Evolutionary conservation across 2,888 invertebrate genomes (phyloP).

Genomic region (Eupsilia transversa): DNA sequence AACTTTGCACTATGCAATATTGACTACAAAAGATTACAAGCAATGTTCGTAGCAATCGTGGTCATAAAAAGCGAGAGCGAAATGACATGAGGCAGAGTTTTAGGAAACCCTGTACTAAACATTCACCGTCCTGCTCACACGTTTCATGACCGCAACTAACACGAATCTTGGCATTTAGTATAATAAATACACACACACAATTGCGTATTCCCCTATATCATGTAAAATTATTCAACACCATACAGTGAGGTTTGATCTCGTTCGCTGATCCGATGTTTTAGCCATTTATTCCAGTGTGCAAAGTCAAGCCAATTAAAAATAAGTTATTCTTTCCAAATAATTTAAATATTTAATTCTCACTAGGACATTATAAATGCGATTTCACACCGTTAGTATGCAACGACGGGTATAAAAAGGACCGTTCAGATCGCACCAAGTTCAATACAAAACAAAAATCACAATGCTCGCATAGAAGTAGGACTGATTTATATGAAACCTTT

Average conservation of each 20-base stretch:
- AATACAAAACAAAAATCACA: conserved; percentile 68
- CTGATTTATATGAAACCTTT: conserved; percentile 25
- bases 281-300: conserved; percentile 9
- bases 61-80: not conserved
- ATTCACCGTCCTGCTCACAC: not conserved
- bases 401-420: conserved; percentile 67
- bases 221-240: not conserved
- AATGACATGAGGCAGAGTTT: not conserved
- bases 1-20: conserved; percentile 23
- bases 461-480: conserved; percentile 58
- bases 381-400: conserved; percentile 72
- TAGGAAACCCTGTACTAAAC: not conserved
- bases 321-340: conserved; percentile 66
- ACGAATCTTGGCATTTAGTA: not conserved
- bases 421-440: conserved; percentile 64
- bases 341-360: conserved; percentile 53
- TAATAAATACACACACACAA: not conserved
- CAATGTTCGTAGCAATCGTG: not conserved
- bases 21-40: not conserved
- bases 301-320: conserved; percentile 31
- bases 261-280: not conserved
- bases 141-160: not conserved
- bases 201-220: not conserved
- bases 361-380: conserved; percentile 71
- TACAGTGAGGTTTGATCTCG: not conserved